Evolutionary conservation across 2,797 vertebrate species (phyloP).

Genomic region (Tinamus major): DNA sequence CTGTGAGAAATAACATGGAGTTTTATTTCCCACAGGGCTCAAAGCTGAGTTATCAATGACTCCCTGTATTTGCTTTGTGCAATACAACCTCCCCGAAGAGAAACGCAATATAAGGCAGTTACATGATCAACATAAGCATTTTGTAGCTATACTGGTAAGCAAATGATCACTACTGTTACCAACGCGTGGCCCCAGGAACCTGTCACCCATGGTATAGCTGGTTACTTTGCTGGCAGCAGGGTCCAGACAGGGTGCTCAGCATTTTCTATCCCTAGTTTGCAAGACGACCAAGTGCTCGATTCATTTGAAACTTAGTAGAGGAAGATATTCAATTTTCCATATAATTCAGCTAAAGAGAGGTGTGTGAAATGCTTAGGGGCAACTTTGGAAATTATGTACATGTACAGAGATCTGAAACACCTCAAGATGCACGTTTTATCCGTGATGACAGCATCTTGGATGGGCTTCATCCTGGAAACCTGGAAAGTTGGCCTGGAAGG

Average conservation of each 20-base stretch:
- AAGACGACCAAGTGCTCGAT: not conserved
- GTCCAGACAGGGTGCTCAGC: not conserved
- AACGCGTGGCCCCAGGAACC: not conserved
- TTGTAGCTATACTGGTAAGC: not conserved
- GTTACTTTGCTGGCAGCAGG: not conserved
- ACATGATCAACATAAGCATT: not conserved
- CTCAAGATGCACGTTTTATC: rapidly evolving
- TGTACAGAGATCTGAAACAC: not conserved
- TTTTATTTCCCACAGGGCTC: not conserved
- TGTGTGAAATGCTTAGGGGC: not conserved
- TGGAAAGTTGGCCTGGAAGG: not conserved
- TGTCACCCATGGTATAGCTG: not conserved
- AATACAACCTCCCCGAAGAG: not conserved
- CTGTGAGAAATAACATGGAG: not conserved
- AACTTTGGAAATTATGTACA: not conserved
- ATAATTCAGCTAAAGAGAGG: not conserved
- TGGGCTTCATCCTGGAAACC: not conserved
- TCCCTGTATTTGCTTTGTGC: not conserved
- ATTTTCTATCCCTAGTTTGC: not conserved
- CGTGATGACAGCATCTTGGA: not conserved
- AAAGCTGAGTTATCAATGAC: not conserved
- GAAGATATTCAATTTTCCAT: not conserved
- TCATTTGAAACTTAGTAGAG: not conserved
- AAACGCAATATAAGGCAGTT: not conserved
- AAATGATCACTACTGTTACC: not conserved